These are phyloP conservation scores for Heteromormyrus szaboi DNA, from an alignment of 2,797 vertebrate species.

Conservation along the genomic window DNA sequence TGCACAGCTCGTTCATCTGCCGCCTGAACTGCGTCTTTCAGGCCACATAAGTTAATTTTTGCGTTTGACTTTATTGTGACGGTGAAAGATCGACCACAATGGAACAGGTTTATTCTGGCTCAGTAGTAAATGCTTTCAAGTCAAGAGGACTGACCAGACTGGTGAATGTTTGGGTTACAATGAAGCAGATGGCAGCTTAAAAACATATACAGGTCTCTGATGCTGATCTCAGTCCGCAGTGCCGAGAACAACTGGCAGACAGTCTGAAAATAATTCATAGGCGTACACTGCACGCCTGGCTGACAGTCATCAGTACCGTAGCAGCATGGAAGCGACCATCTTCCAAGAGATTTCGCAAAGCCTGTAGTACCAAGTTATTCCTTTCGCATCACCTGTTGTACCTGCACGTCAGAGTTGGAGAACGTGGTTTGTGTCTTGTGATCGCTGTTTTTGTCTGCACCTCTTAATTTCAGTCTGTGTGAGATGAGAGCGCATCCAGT, in stretches of 20 bases:
- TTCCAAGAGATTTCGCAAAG: background rate
- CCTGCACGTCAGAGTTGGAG: background rate
- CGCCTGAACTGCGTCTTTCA: too few relatives aligned
- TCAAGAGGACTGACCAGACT: background rate
- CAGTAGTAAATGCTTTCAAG: background rate
- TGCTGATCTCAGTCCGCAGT: background rate
- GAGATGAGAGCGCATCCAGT: background rate
- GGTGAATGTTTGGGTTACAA: background rate
- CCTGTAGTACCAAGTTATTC: background rate
- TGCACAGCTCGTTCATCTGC: slow-evolving; percentile 34
- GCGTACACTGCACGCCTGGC: background rate
- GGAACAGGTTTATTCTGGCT: background rate
- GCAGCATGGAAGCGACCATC: background rate
- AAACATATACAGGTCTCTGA: background rate
- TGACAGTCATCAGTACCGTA: background rate
- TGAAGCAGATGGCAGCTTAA: background rate
- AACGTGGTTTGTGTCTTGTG: background rate
- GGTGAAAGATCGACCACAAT: background rate
- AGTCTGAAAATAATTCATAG: background rate
- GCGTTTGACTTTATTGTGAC: background rate
- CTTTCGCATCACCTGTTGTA: background rate
- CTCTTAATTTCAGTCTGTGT: background rate
- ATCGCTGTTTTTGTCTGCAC: background rate
- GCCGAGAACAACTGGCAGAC: background rate
- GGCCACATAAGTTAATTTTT: background rate